phyloP scores from a whole-genome alignment of 1,140 invertebrate genomes.

The Andrena cerasifolii region DNA sequence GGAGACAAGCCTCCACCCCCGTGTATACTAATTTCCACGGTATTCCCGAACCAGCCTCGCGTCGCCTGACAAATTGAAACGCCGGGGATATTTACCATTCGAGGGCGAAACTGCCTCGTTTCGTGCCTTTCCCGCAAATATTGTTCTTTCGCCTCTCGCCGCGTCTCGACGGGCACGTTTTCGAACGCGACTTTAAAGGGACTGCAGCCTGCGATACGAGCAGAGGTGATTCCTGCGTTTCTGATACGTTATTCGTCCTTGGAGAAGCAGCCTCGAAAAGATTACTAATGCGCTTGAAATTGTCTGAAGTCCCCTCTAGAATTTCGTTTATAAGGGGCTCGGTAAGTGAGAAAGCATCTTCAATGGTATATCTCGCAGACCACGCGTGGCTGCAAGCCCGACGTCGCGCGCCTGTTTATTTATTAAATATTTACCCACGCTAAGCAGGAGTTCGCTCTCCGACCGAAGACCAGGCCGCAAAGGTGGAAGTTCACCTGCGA shows the following conservation, averaged over 20 bases:
- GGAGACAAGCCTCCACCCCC: conserved; percentile 5
- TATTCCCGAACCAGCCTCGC: background rate
- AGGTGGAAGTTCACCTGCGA: conserved; percentile 43
- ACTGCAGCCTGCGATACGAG: background rate
- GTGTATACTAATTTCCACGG: conserved; percentile 37
- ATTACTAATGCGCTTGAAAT: too few species aligned
- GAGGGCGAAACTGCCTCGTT: background rate
- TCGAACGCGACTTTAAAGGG: background rate
- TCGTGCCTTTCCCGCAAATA: background rate
- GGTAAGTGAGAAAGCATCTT: background rate
- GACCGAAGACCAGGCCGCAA: background rate
- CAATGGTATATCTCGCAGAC: conserved; percentile 8
- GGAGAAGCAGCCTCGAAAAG: too few species aligned
- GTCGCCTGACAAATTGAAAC: conserved; percentile 10
- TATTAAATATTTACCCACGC: conserved; percentile 43
- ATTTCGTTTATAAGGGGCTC: background rate
- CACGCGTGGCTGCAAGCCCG: background rate
- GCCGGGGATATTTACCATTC: conserved; percentile 2
- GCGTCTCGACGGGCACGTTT: background rate
- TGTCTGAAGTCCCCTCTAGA: background rate
- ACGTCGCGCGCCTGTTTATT: conserved; percentile 20
- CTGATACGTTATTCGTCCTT: too few species aligned
- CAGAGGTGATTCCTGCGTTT: background rate
- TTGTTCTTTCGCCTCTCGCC: background rate
- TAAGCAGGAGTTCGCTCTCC: background rate